Evolutionary conservation across 2,797 vertebrate species (phyloP).

Genomic region (Decapterus maruadsi): DNA sequence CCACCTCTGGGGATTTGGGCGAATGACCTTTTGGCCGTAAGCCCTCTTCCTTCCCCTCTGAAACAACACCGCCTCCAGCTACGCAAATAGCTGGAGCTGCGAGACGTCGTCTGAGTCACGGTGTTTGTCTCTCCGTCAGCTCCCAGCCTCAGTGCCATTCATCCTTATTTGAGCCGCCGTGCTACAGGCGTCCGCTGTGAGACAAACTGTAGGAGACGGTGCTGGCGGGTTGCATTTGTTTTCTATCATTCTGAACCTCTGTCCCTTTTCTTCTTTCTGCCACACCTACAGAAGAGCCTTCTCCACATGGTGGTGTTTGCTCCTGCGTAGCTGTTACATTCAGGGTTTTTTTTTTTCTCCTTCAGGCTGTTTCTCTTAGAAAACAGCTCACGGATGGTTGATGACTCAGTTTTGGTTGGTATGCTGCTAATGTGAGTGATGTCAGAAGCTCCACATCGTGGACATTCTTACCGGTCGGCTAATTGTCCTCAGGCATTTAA

Average conservation of each 20-base stretch:
- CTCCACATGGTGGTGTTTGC: background rate
- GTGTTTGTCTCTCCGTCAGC: slow-evolving; percentile 38
- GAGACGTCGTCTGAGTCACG: slow-evolving; percentile 59
- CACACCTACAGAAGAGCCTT: background rate
- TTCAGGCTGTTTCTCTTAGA: slow-evolving; percentile 8
- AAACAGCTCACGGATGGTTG: slow-evolving; percentile 9
- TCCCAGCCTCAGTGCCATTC: slow-evolving; percentile 38
- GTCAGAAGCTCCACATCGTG: slow-evolving; percentile 6
- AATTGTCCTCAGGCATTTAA: background rate
- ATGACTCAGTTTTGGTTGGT: slow-evolving; percentile 30
- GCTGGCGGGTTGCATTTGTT: slow-evolving; percentile 24
- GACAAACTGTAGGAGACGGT: slow-evolving; percentile 33
- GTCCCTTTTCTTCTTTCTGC: background rate
- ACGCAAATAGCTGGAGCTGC: slow-evolving; percentile 20
- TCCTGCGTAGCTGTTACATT: background rate
- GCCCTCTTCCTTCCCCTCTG: slow-evolving; percentile 14
- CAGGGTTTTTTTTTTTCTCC: background rate
- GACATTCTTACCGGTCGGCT: background rate
- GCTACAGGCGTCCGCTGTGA: slow-evolving; percentile 16
- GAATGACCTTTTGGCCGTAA: slow-evolving; percentile 20
- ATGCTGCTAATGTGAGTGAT: background rate
- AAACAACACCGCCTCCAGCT: slow-evolving; percentile 23
- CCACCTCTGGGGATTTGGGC: slow-evolving; percentile 10
- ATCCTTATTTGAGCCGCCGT: slow-evolving; percentile 43
- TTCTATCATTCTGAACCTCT: background rate